Evolutionary conservation across 2,888 invertebrate genomes (phyloP), one percentile per base, ranked within the genome.

Genomic region (Xestoiulus laeticollis): DNA sequence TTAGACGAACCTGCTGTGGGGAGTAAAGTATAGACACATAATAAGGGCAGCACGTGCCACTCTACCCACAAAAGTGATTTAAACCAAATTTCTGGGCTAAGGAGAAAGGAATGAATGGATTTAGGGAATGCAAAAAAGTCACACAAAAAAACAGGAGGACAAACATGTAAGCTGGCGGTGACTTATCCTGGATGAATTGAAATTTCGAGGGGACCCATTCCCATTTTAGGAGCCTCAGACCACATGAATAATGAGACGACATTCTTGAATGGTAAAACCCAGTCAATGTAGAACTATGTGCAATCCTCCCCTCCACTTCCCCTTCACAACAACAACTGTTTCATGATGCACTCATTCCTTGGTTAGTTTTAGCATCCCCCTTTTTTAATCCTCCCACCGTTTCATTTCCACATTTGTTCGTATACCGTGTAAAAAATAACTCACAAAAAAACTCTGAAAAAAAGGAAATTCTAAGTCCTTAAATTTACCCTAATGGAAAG

Each of bases 311-410:
- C 78, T 78, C 78, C 78, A 30, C 30, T 78, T 78, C 78, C 78
- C 78, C 78, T 78, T 78, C 78, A 78, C 78, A 78, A 78, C 78
- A 78, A 78, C 78, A 78, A 78, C 78, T 78, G 78, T 26, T 78
- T 78, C 78, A 78, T 78, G 78, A 78, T 78, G 78, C 78, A 78
- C 78, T 78, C 78, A 78, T 78, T 78, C 78, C 78, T 78, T 78
- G 5, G 30, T 78, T 78, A 78, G 78, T 78, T 78, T 30, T 78
- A 30, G 78, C 78, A 78, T 78, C 78, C 78, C 30, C 2, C 26
- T 78, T 78, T 48, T 78, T 78, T 30, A 78, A 78, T 78, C 78
- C 78, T 78, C 78, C 78, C 78, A 78, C 78, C 78, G 78, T 78
- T 30, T 78, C 78, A 78, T 78, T 78, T 78, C 78, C 78, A 78